phyloP scores from a whole-genome alignment of 2,888 invertebrate genomes.

The Homarus gammarus region DNA sequence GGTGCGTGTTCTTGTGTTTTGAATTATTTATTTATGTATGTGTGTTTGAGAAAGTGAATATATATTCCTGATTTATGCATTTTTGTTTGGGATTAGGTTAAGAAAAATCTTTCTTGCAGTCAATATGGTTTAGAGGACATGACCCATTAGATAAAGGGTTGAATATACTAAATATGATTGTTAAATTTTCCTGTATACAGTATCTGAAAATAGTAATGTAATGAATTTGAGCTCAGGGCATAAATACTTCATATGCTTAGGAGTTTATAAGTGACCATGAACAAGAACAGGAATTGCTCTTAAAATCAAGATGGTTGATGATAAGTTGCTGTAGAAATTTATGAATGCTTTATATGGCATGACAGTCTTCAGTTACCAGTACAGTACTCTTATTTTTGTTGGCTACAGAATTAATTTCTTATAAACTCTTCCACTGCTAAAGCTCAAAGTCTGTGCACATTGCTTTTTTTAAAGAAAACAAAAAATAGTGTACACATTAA shows the following conservation, averaged over 20 bases:
- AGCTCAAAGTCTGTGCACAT: too few species aligned
- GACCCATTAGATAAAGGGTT: background rate
- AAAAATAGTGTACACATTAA: too few species aligned
- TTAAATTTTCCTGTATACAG: background rate
- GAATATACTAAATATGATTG: background rate
- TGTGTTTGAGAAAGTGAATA: background rate
- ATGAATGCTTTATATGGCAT: too few species aligned
- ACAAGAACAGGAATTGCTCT: too few species aligned
- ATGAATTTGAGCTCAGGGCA: background rate
- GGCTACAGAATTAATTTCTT: too few species aligned
- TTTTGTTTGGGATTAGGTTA: conserved; percentile 4
- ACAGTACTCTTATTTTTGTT: too few species aligned
- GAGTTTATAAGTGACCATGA: background rate
- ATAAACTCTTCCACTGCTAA: too few species aligned
- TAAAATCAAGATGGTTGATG: too few species aligned
- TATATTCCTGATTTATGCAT: background rate
- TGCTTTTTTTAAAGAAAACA: too few species aligned
- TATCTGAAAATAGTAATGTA: background rate
- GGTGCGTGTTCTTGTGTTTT: background rate
- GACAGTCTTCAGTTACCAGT: too few species aligned
- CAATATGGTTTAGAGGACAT: background rate
- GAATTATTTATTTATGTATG: conserved; percentile 2
- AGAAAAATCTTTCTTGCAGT: background rate
- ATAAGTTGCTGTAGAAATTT: too few species aligned
- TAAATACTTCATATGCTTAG: background rate